Conservation (phyloP, 2,888 invertebrate genomes). For the Melieria picta region DNA sequence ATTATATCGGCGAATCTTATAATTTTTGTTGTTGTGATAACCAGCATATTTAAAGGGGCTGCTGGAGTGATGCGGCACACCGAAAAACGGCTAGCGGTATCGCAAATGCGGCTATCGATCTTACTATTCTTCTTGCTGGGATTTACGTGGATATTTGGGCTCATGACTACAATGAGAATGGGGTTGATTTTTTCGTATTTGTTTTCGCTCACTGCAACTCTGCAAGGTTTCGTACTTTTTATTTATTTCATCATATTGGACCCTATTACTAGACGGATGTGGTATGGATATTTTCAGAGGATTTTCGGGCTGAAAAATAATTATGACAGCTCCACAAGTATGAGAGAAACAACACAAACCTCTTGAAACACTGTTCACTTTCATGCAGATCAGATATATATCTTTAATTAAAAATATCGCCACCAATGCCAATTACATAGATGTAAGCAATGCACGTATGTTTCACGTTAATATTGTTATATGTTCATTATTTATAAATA, state of each 20-base stretch:
- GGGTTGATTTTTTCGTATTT: conserved; percentile 70
- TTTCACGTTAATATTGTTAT: no score
- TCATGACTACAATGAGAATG: conserved; percentile 68
- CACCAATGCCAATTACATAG: no score
- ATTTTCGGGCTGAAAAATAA: conserved; percentile 40
- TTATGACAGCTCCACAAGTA: conserved; percentile 41
- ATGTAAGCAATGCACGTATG: no score
- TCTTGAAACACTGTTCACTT: conserved; percentile 23
- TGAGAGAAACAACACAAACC: conserved; percentile 47
- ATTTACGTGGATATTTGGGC: conserved; percentile 72
- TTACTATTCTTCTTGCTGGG: conserved; percentile 72
- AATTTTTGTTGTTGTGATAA: conserved; percentile 70
- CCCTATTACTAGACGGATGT: conserved; percentile 69
- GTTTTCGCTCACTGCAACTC: conserved; percentile 72
- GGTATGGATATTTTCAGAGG: conserved; percentile 56
- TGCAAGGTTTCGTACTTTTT: conserved; percentile 73
- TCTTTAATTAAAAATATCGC: no score
- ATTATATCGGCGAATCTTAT: conserved; percentile 69
- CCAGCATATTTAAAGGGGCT: conserved; percentile 68
- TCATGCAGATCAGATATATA: no score
- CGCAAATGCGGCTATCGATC: conserved; percentile 69
- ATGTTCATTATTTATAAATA: no score
- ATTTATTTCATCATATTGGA: conserved; percentile 72
- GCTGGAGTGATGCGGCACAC: conserved; percentile 67
- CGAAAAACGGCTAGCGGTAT: conserved; percentile 55